A percentile compares a stretch with the other conserved stretches of the same genome.
Conservation (phyloP, 2,797 vertebrate genomes). For the Alectoris magna region DNA sequence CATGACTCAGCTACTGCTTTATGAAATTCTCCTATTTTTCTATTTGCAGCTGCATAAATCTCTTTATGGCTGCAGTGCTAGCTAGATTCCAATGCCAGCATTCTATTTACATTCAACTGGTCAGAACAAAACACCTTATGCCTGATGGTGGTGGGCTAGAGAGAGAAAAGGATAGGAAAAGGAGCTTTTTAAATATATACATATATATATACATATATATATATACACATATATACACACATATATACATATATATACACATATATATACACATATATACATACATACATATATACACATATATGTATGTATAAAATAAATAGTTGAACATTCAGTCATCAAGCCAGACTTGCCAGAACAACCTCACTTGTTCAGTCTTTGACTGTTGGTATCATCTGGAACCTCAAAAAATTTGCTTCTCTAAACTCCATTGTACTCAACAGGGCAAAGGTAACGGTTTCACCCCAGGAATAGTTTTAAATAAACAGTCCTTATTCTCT, state of each 20-base stretch:
- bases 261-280: too few species aligned
- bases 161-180: fast-evolving
- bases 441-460: fast-evolving
- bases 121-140: not conserved
- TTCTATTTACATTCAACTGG: not conserved
- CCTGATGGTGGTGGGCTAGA: fast-evolving
- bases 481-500: not conserved
- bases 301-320: not conserved
- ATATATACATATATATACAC: too few species aligned
- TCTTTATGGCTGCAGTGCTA: not conserved
- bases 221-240: too few species aligned
- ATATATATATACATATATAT: too few species aligned
- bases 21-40: not conserved
- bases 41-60: not conserved
- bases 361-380: not conserved
- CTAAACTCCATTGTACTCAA: not conserved
- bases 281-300: too few species aligned
- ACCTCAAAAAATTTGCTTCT: not conserved
- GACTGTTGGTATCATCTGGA: not conserved
- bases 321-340: not conserved
- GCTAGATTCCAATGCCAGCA: not conserved
- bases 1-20: not conserved
- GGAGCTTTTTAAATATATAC: not conserved
- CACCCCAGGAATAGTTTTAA: fast-evolving
- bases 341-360: not conserved